Conservation (phyloP, 2,113 vertebrate genomes). For the Muntiacus muntjak region DNA sequence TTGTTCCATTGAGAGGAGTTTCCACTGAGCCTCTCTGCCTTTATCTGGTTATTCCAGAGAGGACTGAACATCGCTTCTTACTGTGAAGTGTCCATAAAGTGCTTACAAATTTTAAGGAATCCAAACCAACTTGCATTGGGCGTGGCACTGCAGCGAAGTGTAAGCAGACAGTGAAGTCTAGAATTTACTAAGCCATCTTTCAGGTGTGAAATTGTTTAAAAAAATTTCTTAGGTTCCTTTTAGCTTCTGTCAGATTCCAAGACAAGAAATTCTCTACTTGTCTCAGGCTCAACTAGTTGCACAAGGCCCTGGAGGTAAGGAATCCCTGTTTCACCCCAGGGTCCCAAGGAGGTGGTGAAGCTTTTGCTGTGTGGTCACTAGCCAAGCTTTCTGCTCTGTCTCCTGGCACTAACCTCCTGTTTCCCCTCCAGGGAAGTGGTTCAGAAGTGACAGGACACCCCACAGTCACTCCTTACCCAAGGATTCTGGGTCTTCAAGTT, state of each 20-base stretch:
- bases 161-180: not conserved
- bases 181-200: not conserved
- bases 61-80: not conserved
- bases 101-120: not conserved
- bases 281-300: not conserved
- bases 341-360: not conserved
- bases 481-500: not conserved
- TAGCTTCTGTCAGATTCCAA: not conserved
- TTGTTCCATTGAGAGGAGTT: not conserved
- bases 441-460: not conserved
- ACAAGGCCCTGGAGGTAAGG: not conserved
- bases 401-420: not conserved
- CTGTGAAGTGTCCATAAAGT: not conserved
- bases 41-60: not conserved
- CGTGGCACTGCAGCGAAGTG: not conserved
- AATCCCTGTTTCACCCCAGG: not conserved
- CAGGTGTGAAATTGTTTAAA: not conserved
- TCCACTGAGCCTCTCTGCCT: not conserved
- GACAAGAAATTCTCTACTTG: not conserved
- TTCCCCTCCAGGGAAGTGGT: not conserved
- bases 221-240: not conserved
- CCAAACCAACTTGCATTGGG: not conserved
- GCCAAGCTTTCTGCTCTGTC: not conserved
- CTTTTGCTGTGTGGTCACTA: not conserved
- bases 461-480: not conserved